Base-by-base conservation (phyloP, 2,888 invertebrate genomes). In the Itoplectis maculator region DNA sequence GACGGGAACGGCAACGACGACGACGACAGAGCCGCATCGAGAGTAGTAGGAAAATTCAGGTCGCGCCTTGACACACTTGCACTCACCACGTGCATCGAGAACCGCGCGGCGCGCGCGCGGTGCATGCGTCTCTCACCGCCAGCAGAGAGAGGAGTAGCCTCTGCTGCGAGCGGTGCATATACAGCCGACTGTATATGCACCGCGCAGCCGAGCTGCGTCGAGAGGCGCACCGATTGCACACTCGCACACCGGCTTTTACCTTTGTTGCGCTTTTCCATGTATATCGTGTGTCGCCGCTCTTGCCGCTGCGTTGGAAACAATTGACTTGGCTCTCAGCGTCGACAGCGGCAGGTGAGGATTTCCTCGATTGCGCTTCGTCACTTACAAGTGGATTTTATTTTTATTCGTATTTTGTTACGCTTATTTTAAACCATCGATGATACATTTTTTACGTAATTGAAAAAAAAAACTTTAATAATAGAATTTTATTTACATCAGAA, bases 41-140 rank as follows among this genome's bases (percentile, higher is more conserved):
- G 82, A 86, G 85, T 85, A 91, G 92, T 90, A 92, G 92, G 92
- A 92, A 92, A 92, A 92, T 92, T 92, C 92, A 92, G 92, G 92
- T 92, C 93, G 92, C 91, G 92, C 92, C 92, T 92, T 92, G 92
- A 92, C 93, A 92, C 89, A 92, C 91, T 92, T 92, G 92, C 91
- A 90, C 92, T 92, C 90, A 92, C 91, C 92, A 92, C 92, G 92
- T 92, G 92, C 92, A 92, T 91, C 90, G n/a, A n/a, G n/a, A n/a
- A n/a, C n/a, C n/a, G n/a, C n/a, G n/a, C n/a, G n/a, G n/a, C n/a
- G 88, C 85, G 84, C 86, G 87, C 84, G 84, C 84, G 80, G 88
- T 90, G 90, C 90, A 89, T 87, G 89, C 91, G 90, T 87, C 72
- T 73, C 66, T 49, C 61, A 7, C 8, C 11, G 45, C 47, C 45